Evolutionary conservation across 2,797 vertebrate species (phyloP).

Genomic region (Borostomias antarcticus): DNA sequence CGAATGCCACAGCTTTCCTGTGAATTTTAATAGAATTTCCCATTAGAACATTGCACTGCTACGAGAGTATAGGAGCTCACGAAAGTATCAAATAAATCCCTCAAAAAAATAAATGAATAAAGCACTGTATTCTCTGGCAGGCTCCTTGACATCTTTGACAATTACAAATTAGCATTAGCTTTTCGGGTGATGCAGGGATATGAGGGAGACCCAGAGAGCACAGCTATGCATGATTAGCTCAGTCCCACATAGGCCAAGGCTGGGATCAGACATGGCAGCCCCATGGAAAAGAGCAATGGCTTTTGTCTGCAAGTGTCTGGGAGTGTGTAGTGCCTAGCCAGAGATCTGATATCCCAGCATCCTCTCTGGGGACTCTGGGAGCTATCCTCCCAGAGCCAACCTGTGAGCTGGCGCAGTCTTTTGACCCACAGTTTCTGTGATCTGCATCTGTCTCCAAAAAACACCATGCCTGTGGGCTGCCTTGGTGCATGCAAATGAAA

Average conservation of each 20-base stretch:
- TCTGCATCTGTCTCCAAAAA: background rate
- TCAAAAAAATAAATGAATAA: too few relatives aligned
- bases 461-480: background rate
- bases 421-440: background rate
- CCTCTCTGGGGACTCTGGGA: conserved; percentile 1
- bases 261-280: background rate
- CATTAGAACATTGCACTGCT: conserved; percentile 13
- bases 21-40: conserved; percentile 31
- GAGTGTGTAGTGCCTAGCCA: background rate
- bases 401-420: conserved; percentile 1
- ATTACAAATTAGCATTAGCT: conserved; percentile 31
- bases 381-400: background rate
- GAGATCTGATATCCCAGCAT: background rate
- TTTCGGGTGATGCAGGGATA: conserved; percentile 24
- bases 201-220: conserved; percentile 7
- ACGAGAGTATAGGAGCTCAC: conserved; percentile 9
- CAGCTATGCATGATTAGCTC: conserved; percentile 29
- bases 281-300: background rate
- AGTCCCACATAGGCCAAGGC: conserved; percentile 6
- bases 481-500: background rate
- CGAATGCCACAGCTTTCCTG: conserved; percentile 34
- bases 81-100: conserved; percentile 43
- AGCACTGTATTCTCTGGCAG: background rate
- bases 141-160: conserved; percentile 39
- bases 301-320: background rate